phyloP scores from a whole-genome alignment of 2,113 vertebrate species.

The Perca fluviatilis region DNA sequence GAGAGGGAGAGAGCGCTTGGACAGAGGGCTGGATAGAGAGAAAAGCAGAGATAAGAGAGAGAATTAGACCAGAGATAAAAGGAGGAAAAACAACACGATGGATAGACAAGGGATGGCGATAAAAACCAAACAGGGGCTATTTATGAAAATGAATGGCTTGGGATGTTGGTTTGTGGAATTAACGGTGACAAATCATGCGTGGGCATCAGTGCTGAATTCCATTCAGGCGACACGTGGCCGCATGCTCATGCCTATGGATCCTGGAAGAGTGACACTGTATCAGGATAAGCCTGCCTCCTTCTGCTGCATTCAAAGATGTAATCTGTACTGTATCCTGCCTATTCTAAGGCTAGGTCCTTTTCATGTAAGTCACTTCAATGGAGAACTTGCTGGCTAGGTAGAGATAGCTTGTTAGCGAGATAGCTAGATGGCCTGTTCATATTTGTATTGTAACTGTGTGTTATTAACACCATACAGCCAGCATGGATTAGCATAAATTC shows the following conservation, averaged over 20 bases:
- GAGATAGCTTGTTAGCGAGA: background rate
- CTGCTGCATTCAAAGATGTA: slow-evolving; percentile 63
- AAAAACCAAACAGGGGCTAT: slow-evolving; percentile 53
- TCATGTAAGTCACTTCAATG: slow-evolving; percentile 17
- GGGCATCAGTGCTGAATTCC: slow-evolving; percentile 57
- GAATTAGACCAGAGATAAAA: slow-evolving; percentile 65
- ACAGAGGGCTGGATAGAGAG: slow-evolving; percentile 1
- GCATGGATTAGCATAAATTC: background rate
- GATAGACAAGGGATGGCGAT: slow-evolving; percentile 51
- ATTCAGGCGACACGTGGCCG: slow-evolving; percentile 50
- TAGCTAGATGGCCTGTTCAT: background rate
- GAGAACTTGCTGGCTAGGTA: background rate
- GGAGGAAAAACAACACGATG: slow-evolving; percentile 19
- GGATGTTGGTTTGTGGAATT: slow-evolving; percentile 69
- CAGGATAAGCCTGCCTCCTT: slow-evolving; percentile 63
- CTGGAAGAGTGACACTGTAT: slow-evolving; percentile 40
- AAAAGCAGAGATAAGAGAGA: slow-evolving; percentile 53
- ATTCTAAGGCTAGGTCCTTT: slow-evolving; percentile 40
- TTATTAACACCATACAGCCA: background rate
- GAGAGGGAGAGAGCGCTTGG: slow-evolving; percentile 18
- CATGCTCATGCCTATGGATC: slow-evolving; percentile 51
- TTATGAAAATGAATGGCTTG: slow-evolving; percentile 69
- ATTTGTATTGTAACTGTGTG: background rate
- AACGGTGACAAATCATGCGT: slow-evolving; percentile 70
- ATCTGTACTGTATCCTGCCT: slow-evolving; percentile 52